A percentile compares a stretch with the other conserved stretches of the same genome.
These are phyloP conservation scores for Alces alces DNA, from an alignment of 2,113 vertebrate genomes.

Conservation along the genomic window DNA sequence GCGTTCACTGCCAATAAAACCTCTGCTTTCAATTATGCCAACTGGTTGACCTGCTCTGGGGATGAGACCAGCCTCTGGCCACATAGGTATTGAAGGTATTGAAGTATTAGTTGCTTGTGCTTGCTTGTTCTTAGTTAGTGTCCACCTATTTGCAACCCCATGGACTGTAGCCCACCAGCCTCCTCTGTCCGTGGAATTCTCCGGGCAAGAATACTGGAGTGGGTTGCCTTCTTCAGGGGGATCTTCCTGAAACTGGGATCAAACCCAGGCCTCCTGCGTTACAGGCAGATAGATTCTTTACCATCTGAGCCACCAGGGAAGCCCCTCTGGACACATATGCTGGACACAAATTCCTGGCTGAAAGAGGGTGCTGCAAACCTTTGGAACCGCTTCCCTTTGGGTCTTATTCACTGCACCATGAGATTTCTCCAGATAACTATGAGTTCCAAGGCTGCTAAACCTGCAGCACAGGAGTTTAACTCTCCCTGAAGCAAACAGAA, in stretches of 20 bases:
- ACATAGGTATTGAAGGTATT: background rate
- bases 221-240: background rate
- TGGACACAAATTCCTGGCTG: background rate
- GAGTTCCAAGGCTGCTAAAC: fast-evolving
- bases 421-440: background rate
- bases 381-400: background rate
- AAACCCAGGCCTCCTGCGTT: background rate
- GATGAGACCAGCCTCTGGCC: background rate
- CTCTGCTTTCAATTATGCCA: background rate
- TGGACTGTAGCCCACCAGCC: background rate
- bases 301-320: background rate
- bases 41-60: fast-evolving
- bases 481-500: background rate
- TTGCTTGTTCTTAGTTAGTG: background rate
- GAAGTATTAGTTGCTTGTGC: background rate
- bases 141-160: background rate
- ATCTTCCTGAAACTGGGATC: background rate
- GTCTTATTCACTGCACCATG: too few relatives aligned
- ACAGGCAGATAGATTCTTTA: background rate
- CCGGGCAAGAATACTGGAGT: background rate
- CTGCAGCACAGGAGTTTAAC: fast-evolving
- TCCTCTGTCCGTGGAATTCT: background rate
- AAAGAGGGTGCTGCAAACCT: too few relatives aligned
- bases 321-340: background rate
- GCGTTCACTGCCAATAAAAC: background rate